Evolutionary conservation across 2,888 invertebrate species (phyloP), one percentile per base, ranked within the genome.

Genomic region (Tridacna gigas): DNA sequence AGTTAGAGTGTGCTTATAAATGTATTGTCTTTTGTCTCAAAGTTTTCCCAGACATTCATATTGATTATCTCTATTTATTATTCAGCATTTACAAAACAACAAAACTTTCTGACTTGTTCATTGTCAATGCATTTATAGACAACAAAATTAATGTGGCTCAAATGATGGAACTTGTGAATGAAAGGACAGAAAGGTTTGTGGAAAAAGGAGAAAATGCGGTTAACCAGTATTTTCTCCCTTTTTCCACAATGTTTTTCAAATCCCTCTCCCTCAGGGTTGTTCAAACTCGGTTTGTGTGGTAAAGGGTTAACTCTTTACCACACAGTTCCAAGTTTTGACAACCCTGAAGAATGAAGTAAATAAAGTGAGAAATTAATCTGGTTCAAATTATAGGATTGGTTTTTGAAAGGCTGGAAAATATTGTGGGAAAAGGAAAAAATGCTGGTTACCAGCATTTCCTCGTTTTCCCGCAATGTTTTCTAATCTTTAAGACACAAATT

Each of bases 281-380:
- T n/a, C 12, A n/a, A 63, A 63, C 9, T 63, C 9, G 12, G 13
- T 63, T 11, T 63, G n/a, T 63, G 22, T n/a, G 22, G 63, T 12
- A 63, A 63, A n/a, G 63, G 63, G 63, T 63, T 63, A 63, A 63
- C 63, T n/a, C 12, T 63, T 63, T 63, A 63, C 63, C 22, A 22
- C 9, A 63, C n/a, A 63, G n/a, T 15, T 9, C 18, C 12, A 22
- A 63, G 13, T n/a, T 63, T 63, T 15, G 63, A 63, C 63, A 11
- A 12, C 9, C n/a, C n/a, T 63, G 63, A 9, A 22, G 63, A 11
- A 63, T 11, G n/a, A n/a, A n/a, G n/a, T n/a, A n/a, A n/a, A n/a
- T n/a, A n/a, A n/a, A n/a, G n/a, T n/a, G n/a, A n/a, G n/a, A n/a
- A n/a, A n/a, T n/a, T n/a, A n/a, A n/a, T n/a, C n/a, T n/a, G n/a